Conservation (phyloP, 2,113 vertebrate genomes). For the Neolamprologus brichardi region DNA sequence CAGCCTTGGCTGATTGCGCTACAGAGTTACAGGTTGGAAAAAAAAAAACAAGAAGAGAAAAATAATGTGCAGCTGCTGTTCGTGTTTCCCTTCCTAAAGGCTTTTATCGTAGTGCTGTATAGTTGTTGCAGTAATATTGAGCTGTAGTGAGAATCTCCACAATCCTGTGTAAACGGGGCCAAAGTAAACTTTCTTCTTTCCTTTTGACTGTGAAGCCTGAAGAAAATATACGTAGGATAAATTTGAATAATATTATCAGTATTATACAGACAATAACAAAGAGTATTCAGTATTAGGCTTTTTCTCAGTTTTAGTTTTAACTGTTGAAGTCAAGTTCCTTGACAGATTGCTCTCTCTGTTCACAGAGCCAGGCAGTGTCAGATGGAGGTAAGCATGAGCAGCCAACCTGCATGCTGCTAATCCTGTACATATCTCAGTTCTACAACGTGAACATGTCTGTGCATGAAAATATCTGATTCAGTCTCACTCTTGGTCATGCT, state of each 20-base stretch:
- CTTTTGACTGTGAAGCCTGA: not conserved
- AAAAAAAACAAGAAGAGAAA: not conserved
- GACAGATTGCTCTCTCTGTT: conserved; percentile 28
- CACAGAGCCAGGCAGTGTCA: conserved; percentile 75
- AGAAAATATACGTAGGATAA: not conserved
- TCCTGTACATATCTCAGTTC: not conserved
- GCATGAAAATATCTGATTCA: conserved; percentile 25
- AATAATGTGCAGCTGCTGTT: conserved; percentile 15
- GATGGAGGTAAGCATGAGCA: conserved; percentile 75
- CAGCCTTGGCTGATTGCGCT: conserved; percentile 9
- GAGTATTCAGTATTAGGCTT: not conserved
- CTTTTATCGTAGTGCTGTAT: not conserved
- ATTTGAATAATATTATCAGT: not conserved
- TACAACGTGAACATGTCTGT: conserved; percentile 20
- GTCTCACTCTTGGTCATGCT: not conserved
- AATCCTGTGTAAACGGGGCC: not conserved
- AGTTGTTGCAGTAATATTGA: not conserved
- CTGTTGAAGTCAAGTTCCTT: not conserved
- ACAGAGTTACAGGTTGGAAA: not conserved
- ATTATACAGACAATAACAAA: not conserved
- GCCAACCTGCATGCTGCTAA: not conserved
- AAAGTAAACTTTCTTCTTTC: not conserved
- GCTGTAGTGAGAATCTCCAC: not conserved
- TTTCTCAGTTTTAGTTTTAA: not conserved
- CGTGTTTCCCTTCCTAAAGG: conserved; percentile 19